Conservation (phyloP, 2,888 invertebrate species). For the Barypeithes pellucidus region DNA sequence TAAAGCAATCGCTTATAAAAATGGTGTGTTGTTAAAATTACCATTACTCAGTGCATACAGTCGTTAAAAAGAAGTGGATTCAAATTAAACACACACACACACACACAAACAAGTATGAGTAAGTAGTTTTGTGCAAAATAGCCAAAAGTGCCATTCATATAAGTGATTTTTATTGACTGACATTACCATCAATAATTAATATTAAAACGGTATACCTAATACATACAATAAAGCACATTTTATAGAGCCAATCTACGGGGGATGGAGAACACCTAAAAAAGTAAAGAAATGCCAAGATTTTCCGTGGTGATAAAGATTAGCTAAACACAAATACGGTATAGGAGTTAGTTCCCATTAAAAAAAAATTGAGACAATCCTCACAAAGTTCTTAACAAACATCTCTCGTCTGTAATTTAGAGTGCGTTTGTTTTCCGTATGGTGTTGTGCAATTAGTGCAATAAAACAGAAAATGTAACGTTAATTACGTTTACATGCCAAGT, state of each 20-base stretch:
- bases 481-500: conserved; percentile 1
- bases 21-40: too few relatives aligned
- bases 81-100: neutral
- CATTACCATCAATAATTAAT: neutral
- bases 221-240: conserved; percentile 45
- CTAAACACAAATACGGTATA: neutral
- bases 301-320: neutral
- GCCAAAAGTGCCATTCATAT: conserved; percentile 22
- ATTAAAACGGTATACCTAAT: conserved; percentile 21
- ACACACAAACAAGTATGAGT: neutral
- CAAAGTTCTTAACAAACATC: too few relatives aligned
- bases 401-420: neutral
- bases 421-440: neutral
- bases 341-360: neutral
- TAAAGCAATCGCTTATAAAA: too few relatives aligned
- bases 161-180: neutral
- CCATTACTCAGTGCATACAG: too few relatives aligned
- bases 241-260: conserved; percentile 52
- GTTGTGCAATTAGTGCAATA: neutral
- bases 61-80: too few relatives aligned
- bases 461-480: neutral
- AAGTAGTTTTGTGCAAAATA: conserved; percentile 2
- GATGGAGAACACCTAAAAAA: conserved; percentile 52
- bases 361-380: neutral
- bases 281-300: conserved; percentile 28